Base-by-base conservation (phyloP, 2,888 invertebrate genomes). In the Ypsolopha sequella region DNA sequence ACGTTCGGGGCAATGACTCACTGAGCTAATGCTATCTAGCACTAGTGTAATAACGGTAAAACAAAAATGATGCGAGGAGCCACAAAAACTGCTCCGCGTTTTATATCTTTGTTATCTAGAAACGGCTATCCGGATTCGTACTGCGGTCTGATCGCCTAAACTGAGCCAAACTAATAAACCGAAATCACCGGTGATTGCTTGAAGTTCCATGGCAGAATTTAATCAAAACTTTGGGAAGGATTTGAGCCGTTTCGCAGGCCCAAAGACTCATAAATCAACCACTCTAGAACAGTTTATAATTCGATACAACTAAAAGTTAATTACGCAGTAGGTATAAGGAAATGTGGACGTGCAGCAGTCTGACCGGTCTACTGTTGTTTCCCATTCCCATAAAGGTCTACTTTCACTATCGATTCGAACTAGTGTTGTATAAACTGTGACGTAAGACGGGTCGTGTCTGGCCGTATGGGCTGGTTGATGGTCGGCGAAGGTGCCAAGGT, bases 401-500 rank as follows among this genome's bases (percentile, higher is more conserved):
- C 53, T 53, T 53, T 53, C 53, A 51, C 53, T 51, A 48, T 51
- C 51, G 48, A 11, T 24, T 47, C 10, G 34, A 11, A 33, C 50
- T 34, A 39, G 48, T 10, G 45, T 33, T 45, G 45, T 33, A 33
- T 35, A 3, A 11, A 9, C 41, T 10, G 44, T 53, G 53, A 53
- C 53, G 50, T 53, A 50, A 53, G 36, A 24, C 24, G 51, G 56
- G 60, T 60, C 59, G 61, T 64, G 63, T 74, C 74, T 68, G 66
- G 65, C 67, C 66, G 69, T 72, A 63, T 65, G 68, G 44, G 51
- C 33, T 34, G 48, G 39, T 6, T 7, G 48, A 69, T 70, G 63
- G 24, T 24, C 24, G 73, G 72, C 73, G 71, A 76, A 24, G 72
- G 76, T 76, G 80, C 75, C 82, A 84, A 84, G 84, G 85, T 81